phyloP scores from a whole-genome alignment of 2,113 vertebrate genomes.

The Notarius lentiginosus region DNA sequence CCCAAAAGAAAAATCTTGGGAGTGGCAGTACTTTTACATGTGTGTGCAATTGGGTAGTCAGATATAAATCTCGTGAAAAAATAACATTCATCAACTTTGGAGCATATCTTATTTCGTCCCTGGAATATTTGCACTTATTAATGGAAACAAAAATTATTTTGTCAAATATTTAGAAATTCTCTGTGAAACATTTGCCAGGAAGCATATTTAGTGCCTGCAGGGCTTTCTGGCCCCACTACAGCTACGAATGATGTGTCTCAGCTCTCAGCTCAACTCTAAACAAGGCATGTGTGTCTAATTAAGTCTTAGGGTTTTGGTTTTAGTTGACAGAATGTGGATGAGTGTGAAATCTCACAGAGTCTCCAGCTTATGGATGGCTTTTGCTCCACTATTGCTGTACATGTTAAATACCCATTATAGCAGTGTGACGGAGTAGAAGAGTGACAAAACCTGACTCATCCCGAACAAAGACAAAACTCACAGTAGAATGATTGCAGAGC shows the following conservation, averaged over 20 bases:
- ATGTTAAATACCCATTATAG: conserved; percentile 7
- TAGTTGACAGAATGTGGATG: conserved; percentile 26
- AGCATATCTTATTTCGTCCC: background rate
- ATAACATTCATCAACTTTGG: background rate
- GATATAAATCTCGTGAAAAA: background rate
- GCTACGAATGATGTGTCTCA: background rate
- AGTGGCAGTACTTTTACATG: background rate
- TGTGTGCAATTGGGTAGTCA: background rate
- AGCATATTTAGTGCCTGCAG: background rate
- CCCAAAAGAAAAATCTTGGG: background rate
- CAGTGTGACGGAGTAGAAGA: background rate
- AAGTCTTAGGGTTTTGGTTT: conserved; percentile 42
- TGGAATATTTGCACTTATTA: background rate
- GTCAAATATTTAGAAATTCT: background rate
- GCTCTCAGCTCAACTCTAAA: conserved; percentile 3
- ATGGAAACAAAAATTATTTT: background rate
- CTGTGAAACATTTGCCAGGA: background rate
- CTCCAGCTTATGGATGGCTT: conserved; percentile 1
- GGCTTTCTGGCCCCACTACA: background rate
- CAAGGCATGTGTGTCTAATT: conserved; percentile 35
- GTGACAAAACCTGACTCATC: background rate
- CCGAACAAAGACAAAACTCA: background rate
- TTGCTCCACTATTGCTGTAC: background rate
- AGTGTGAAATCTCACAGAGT: conserved; percentile 10
- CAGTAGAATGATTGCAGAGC: background rate